Evolutionary conservation across 2,113 vertebrate species (phyloP).

Genomic region (Ochotona princeps): DNA sequence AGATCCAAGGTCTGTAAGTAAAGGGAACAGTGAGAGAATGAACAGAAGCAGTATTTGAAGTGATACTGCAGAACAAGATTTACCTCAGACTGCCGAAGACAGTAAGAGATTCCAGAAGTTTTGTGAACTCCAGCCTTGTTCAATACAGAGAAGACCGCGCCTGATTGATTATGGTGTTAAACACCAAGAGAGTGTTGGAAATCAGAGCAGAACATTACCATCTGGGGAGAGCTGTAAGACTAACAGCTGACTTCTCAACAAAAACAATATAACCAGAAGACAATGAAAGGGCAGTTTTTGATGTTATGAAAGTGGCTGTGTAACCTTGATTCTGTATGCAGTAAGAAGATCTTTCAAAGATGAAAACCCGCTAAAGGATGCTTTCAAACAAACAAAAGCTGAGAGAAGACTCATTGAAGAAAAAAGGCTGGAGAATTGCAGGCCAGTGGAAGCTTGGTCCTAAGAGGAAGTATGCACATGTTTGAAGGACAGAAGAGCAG

Average conservation of each 20-base stretch:
- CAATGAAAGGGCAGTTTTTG: not conserved
- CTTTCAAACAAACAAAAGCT: conserved; percentile 36
- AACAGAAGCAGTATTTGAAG: not conserved
- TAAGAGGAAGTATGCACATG: not conserved
- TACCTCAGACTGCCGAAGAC: not conserved
- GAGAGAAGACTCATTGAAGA: not conserved
- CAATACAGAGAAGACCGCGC: not conserved
- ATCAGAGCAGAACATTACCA: not conserved
- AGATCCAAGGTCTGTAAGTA: not conserved
- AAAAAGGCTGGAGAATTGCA: not conserved
- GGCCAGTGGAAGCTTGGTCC: not conserved
- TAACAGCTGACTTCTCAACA: not conserved
- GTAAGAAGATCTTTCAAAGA: not conserved
- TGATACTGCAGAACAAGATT: not conserved
- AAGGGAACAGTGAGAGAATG: not conserved
- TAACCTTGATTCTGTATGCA: not conserved
- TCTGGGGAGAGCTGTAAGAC: not conserved
- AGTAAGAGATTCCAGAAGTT: not conserved
- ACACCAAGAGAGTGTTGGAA: not conserved
- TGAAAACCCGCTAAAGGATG: not conserved
- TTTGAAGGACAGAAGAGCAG: not conserved
- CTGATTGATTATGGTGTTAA: not conserved
- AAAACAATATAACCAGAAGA: conserved; percentile 16
- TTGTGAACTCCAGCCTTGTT: not conserved
- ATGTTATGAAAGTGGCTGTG: not conserved